phyloP scores from a whole-genome alignment of 1,140 invertebrate species.

The Argopecten irradians region DNA sequence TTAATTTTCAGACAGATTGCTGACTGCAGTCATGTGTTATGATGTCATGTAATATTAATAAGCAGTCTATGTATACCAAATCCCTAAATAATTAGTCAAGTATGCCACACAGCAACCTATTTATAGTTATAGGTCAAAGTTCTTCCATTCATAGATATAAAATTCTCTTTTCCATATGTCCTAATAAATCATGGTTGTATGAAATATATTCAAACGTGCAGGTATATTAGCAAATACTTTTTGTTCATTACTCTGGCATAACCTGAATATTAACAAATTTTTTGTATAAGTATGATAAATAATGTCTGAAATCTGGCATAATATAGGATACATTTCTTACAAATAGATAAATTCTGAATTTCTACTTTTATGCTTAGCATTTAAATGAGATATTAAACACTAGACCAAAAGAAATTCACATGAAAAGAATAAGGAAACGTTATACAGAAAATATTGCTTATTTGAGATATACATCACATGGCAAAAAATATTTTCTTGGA shows the following conservation, averaged over 20 bases:
- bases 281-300: not conserved
- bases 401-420: no score
- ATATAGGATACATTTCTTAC: not conserved
- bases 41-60: not conserved
- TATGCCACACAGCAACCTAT: not conserved
- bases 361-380: no score
- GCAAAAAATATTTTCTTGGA: no score
- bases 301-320: not conserved
- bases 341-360: no score
- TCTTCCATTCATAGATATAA: not conserved
- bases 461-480: no score
- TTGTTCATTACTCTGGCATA: not conserved
- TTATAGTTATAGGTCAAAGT: not conserved
- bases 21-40: not conserved
- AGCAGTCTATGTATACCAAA: not conserved
- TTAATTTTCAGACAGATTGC: not conserved
- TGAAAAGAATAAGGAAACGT: no score
- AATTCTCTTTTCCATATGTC: not conserved
- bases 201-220: not conserved
- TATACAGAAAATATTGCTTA: no score
- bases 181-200: not conserved
- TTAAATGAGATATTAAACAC: no score
- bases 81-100: not conserved
- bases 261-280: not conserved
- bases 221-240: not conserved